phyloP scores from a whole-genome alignment of 2,888 invertebrate genomes.

The Epistrophella euchroma region DNA sequence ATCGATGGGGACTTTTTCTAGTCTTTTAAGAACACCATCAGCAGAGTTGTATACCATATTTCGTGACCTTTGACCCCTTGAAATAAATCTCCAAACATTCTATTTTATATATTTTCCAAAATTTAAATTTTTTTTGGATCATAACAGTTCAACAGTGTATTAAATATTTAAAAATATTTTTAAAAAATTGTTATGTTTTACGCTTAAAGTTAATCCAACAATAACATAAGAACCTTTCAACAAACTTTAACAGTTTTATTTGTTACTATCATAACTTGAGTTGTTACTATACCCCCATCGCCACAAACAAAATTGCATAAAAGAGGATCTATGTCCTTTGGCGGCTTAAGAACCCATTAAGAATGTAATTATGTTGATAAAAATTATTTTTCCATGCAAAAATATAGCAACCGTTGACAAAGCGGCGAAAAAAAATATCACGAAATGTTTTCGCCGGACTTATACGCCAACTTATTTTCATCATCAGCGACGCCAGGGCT shows the following conservation, averaged over 20 bases:
- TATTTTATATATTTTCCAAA: no score
- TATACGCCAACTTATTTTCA: conserved; percentile 4
- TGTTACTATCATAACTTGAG: conserved; percentile 27
- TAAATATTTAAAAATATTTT: no score
- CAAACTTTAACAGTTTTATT: conserved; percentile 5
- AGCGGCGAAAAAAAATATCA: not conserved
- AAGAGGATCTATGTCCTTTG: conserved; percentile 25
- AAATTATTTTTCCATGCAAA: conserved; percentile 43
- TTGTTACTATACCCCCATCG: not conserved
- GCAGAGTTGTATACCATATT: no score
- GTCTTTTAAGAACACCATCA: no score
- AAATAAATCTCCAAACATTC: no score
- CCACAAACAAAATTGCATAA: conserved; percentile 17
- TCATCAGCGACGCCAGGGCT: conserved; percentile 8
- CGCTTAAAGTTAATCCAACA: not conserved
- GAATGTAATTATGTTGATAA: conserved; percentile 61
- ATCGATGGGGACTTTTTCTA: no score
- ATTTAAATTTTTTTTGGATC: no score
- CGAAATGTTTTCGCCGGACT: conserved; percentile 19
- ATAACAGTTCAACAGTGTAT: no score
- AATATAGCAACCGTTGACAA: conserved; percentile 18
- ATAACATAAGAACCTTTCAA: not conserved
- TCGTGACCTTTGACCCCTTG: no score
- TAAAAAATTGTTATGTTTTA: not conserved
- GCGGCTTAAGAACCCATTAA: conserved; percentile 46